These are phyloP conservation scores for Sisyra nigra DNA, from an alignment of 2,888 invertebrate species.

Conservation along the genomic window DNA sequence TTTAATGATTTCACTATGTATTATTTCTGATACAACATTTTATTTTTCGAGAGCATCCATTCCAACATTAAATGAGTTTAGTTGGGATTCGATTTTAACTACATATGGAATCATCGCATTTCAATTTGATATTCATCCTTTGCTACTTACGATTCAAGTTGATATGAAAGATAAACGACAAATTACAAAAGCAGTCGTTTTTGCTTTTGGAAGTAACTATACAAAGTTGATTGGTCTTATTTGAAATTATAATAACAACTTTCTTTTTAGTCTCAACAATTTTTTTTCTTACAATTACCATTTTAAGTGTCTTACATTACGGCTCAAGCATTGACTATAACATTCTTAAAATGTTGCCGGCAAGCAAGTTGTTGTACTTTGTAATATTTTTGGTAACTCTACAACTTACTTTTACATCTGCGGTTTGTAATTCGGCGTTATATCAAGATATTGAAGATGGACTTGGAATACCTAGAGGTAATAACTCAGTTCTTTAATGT, in stretches of 20 bases:
- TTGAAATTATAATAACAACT: conserved; percentile 3
- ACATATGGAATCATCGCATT: conserved; percentile 53
- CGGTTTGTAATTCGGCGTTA: conserved; percentile 61
- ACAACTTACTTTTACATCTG: conserved; percentile 62
- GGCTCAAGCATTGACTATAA: conserved; percentile 45
- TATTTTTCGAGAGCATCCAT: too few species aligned
- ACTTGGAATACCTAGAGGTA: conserved; percentile 56
- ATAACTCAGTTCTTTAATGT: conserved; percentile 14
- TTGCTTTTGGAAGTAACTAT: conserved; percentile 47
- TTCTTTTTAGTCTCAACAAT: conserved; percentile 33
- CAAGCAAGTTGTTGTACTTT: conserved; percentile 42
- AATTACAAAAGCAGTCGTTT: conserved; percentile 52
- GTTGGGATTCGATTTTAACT: conserved; percentile 33
- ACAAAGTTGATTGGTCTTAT: neutral
- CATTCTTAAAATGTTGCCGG: conserved; percentile 48
- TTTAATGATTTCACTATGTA: conserved; percentile 46
- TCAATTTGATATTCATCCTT: conserved; percentile 70
- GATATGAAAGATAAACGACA: conserved; percentile 71
- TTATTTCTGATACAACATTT: conserved; percentile 23
- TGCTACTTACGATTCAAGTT: conserved; percentile 76
- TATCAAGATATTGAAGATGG: conserved; percentile 71
- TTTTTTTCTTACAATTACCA: conserved; percentile 46
- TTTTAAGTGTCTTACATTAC: conserved; percentile 45
- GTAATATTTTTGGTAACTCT: conserved; percentile 58
- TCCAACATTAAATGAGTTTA: conserved; percentile 18